Conservation (phyloP, 2,888 invertebrate genomes). For the Actias luna region DNA sequence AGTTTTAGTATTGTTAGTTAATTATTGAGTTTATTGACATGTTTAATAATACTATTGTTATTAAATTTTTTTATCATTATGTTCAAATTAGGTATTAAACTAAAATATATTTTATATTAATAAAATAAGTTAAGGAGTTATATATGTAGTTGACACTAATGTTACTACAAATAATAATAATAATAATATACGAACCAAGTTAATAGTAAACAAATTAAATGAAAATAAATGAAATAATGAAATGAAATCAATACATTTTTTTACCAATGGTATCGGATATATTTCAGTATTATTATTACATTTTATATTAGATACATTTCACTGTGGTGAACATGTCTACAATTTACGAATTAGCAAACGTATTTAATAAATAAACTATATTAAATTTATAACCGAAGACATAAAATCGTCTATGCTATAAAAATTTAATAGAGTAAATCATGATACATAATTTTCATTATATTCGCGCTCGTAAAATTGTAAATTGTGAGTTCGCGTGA, state of each 20-base stretch:
- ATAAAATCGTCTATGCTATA: constrained; percentile 26
- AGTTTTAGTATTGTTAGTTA: not conserved
- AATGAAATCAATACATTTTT: no score
- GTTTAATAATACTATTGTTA: not conserved
- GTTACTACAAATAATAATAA: no score
- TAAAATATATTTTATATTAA: no score
- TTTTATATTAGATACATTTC: not conserved
- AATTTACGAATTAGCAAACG: not conserved
- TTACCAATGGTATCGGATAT: not conserved
- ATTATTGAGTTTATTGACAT: not conserved
- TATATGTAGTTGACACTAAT: no score
- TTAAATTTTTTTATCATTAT: no score
- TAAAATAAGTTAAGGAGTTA: no score
- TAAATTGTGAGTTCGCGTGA: constrained; percentile 58
- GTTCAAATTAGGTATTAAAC: no score
- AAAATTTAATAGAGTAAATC: constrained; percentile 45
- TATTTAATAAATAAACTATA: not conserved
- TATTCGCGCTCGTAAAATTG: constrained; percentile 58
- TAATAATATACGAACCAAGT: no score
- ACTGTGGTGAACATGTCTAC: not conserved
- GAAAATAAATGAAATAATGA: no score
- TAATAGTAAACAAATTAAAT: no score
- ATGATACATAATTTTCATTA: constrained; percentile 70
- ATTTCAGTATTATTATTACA: not conserved
- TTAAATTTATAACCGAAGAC: not conserved